Evolutionary conservation across 1,140 invertebrate species (phyloP).

Genomic region (Pseudomyrmex sp.): DNA sequence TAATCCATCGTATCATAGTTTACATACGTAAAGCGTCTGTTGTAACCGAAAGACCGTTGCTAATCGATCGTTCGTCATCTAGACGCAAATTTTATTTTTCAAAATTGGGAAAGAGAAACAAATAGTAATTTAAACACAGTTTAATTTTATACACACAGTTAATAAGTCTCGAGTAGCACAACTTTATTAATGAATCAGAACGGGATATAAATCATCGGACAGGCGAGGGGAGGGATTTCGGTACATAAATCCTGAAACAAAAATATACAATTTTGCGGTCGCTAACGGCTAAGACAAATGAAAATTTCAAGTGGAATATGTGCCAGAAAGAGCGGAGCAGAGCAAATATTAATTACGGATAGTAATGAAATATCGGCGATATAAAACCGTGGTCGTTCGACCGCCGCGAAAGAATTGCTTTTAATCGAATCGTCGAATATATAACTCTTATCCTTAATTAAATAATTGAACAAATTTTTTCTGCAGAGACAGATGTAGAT

Average conservation of each 20-base stretch:
- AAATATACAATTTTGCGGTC: constrained; percentile 34
- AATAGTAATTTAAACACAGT: neutral
- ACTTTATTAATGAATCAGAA: constrained; percentile 63
- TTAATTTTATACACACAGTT: neutral
- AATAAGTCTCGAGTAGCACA: no score
- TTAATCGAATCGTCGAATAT: constrained; percentile 71
- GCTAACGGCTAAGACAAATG: constrained; percentile 21
- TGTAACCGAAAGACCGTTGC: neutral
- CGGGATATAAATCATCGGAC: constrained; percentile 55
- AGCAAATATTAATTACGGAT: constrained; percentile 53
- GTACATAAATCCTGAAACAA: constrained; percentile 13
- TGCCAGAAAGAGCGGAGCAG: neutral
- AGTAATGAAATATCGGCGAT: constrained; percentile 42
- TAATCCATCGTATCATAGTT: constrained; percentile 33
- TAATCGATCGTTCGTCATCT: neutral
- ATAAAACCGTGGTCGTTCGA: constrained; percentile 37
- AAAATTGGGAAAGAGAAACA: no score
- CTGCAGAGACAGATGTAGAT: constrained; percentile 23
- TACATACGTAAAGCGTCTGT: neutral
- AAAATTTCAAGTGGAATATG: constrained; percentile 33
- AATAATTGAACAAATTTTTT: constrained; percentile 71
- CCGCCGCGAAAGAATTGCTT: constrained; percentile 28
- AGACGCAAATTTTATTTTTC: no score
- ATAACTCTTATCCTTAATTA: constrained; percentile 79
- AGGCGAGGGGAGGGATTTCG: neutral